Evolutionary conservation across 2,888 invertebrate species (phyloP).

Genomic region (Escarpia spicata): DNA sequence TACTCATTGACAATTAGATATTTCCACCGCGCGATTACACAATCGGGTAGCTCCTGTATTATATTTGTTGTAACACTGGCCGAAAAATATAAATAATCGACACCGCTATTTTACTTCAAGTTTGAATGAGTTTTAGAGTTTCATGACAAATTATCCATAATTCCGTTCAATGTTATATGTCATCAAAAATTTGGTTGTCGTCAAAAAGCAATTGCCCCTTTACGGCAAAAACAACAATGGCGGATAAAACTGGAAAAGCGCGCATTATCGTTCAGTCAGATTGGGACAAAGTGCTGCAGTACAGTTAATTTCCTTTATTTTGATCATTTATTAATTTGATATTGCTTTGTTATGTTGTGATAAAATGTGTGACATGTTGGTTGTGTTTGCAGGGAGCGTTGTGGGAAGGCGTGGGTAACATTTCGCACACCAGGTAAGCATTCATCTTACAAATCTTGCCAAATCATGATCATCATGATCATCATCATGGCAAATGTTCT

Average conservation of each 20-base stretch:
- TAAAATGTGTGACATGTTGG: background rate
- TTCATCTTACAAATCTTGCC: background rate
- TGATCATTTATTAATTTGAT: background rate
- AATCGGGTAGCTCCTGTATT: background rate
- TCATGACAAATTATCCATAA: background rate
- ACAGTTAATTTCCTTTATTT: background rate
- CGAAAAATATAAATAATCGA: background rate
- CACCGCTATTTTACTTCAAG: background rate
- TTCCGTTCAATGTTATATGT: background rate
- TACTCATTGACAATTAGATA: background rate
- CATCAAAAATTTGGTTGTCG: background rate
- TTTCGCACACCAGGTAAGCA: constrained; percentile 20
- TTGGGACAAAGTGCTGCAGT: constrained; percentile 24
- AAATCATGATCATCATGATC: too few relatives aligned
- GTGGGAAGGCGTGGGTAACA: constrained; percentile 19
- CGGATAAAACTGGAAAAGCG: background rate
- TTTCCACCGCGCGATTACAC: background rate
- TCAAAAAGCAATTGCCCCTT: background rate
- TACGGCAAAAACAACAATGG: constrained; percentile 20
- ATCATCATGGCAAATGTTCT: too few relatives aligned
- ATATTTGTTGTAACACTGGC: background rate
- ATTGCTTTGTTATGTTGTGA: background rate
- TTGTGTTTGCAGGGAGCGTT: constrained; percentile 18
- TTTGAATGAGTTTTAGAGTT: background rate
- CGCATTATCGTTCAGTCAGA: constrained; percentile 25